phyloP scores from a whole-genome alignment of 2,797 vertebrate species.

The Nyctalus aviator region DNA sequence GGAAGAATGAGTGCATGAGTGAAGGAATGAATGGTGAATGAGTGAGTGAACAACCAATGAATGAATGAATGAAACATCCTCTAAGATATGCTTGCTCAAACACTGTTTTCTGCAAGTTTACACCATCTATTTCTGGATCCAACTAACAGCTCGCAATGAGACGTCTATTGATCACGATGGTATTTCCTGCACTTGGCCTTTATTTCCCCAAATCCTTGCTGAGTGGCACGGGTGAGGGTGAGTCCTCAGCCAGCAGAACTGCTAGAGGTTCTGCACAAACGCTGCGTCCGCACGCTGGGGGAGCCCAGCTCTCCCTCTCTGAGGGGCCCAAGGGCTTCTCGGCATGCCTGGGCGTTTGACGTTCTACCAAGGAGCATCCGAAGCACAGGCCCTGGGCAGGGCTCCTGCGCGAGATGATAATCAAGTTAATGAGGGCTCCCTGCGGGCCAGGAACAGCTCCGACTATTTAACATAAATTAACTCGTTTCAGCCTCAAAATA shows the following conservation, averaged over 20 bases:
- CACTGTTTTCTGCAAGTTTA: neutral
- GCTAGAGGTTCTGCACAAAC: neutral
- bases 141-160: rapidly evolving
- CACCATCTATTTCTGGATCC: neutral
- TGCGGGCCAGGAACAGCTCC: neutral
- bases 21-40: neutral
- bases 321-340: neutral
- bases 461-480: neutral
- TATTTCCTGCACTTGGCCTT: neutral
- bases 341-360: rapidly evolving
- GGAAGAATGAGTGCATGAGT: neutral
- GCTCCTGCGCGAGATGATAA: rapidly evolving
- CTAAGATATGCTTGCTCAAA: rapidly evolving
- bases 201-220: neutral
- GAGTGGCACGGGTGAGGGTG: rapidly evolving
- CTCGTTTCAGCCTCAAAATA: neutral
- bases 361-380: neutral
- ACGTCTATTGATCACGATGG: rapidly evolving
- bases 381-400: neutral
- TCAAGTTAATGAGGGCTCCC: neutral
- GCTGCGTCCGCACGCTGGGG: too few species aligned
- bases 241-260: neutral
- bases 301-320: too few species aligned
- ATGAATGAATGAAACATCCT: neutral
- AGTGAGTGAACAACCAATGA: neutral